Percentiles rank a stretch among this genome's conserved stretches.
Conservation (phyloP, 2,888 invertebrate genomes). For the Chironomus riparius region DNA sequence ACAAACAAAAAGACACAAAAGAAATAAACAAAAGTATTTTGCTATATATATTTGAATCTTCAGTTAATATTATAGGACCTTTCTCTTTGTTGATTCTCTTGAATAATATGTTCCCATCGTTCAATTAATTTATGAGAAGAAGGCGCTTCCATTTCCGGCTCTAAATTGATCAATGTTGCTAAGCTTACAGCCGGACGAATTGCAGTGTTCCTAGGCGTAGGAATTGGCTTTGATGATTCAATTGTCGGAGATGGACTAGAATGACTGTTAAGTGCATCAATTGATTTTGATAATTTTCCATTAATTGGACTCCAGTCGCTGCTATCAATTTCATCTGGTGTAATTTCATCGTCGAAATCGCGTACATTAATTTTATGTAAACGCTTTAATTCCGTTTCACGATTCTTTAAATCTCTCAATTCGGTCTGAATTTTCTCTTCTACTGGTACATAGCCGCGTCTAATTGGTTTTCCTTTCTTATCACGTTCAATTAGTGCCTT, state of each 20-base stretch:
- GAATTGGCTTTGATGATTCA: conserved; percentile 38
- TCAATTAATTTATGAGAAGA: conserved; percentile 64
- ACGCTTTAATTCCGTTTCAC: conserved; percentile 70
- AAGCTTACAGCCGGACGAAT: conserved; percentile 59
- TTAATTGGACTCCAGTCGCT: conserved; percentile 46
- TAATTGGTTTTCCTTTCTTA: conserved; percentile 53
- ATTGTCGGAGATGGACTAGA: conserved; percentile 31
- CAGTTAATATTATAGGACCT: background rate
- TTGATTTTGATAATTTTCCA: conserved; percentile 55
- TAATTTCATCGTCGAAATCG: conserved; percentile 46
- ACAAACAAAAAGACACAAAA: background rate
- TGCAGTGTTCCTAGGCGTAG: conserved; percentile 37
- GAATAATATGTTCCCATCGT: conserved; percentile 73
- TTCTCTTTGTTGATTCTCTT: conserved; percentile 48
- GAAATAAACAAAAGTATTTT: background rate
- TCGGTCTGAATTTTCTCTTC: conserved; percentile 85
- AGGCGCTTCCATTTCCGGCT: conserved; percentile 55
- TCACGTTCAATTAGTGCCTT: conserved; percentile 46
- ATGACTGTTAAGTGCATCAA: conserved; percentile 46
- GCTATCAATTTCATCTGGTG: background rate
- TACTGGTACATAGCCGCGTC: conserved; percentile 73
- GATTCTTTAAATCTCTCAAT: conserved; percentile 70
- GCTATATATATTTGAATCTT: background rate
- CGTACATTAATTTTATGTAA: conserved; percentile 52
- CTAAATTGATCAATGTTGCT: conserved; percentile 57